Evolutionary conservation across 1,140 invertebrate genomes (phyloP).

Genomic region (Asobara japonica): DNA sequence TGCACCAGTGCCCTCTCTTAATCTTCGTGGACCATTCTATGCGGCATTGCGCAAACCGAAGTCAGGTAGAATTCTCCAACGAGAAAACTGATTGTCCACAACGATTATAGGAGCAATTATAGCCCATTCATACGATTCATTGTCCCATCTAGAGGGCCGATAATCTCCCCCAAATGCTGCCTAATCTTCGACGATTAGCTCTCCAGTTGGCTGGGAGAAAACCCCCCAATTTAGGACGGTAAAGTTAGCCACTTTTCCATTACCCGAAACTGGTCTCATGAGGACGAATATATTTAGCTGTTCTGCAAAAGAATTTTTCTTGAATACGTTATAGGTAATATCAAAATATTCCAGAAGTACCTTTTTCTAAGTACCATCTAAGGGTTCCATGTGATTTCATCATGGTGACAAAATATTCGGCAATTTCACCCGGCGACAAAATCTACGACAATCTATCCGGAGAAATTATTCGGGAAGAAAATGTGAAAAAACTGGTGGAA

Average conservation of each 20-base stretch:
- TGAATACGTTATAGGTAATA: no score
- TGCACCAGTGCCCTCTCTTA: neutral
- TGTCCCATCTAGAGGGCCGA: neutral
- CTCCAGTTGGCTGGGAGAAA: neutral
- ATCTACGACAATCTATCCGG: no score
- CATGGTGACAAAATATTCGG: no score
- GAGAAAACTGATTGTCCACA: neutral
- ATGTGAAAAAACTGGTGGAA: no score
- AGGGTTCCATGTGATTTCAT: no score
- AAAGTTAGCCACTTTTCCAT: neutral
- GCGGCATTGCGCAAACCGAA: neutral
- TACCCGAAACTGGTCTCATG: no score
- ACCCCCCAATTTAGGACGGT: neutral
- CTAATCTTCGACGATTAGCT: neutral
- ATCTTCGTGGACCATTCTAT: neutral
- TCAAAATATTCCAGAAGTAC: no score
- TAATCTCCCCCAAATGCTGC: conserved; percentile 5
- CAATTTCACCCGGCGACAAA: no score
- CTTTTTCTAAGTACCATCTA: no score
- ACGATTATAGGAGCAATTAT: conserved; percentile 6
- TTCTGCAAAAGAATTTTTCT: no score
- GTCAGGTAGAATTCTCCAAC: neutral
- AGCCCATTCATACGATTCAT: conserved; percentile 2
- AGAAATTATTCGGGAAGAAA: no score
- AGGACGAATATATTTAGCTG: no score